A percentile compares a stretch with the other conserved stretches of the same genome.
Evolutionary conservation across 2,113 vertebrate species (phyloP).

Genomic region (Urocynchramus pylzowi): DNA sequence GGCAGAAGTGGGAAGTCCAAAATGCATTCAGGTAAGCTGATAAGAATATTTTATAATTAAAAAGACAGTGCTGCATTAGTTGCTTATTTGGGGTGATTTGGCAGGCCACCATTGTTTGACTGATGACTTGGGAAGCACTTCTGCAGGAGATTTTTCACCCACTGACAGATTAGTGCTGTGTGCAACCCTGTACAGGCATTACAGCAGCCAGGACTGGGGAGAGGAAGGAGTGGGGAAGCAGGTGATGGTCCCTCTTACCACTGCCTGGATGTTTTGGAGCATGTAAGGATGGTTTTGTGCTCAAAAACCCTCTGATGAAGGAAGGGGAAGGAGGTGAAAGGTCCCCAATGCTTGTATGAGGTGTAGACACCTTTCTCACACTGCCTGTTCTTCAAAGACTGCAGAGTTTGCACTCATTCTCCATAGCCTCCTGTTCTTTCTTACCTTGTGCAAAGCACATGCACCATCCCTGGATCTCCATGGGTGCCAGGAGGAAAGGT

Average conservation of each 20-base stretch:
- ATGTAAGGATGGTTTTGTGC: not conserved
- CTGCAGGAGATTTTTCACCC: not conserved
- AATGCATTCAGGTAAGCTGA: not conserved
- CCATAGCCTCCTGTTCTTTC: not conserved
- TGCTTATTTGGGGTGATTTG: not conserved
- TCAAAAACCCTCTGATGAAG: not conserved
- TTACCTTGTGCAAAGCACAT: fast-evolving
- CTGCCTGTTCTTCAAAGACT: not conserved
- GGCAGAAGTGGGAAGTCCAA: not conserved
- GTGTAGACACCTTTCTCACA: fast-evolving
- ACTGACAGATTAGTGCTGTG: not conserved
- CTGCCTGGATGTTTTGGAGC: not conserved
- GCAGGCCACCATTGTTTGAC: not conserved
- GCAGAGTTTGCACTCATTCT: not conserved
- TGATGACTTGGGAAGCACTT: not conserved
- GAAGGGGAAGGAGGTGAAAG: not conserved
- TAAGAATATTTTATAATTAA: not conserved
- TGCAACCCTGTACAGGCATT: not conserved
- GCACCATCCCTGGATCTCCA: not conserved
- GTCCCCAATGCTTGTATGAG: not conserved
- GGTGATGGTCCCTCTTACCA: fast-evolving
- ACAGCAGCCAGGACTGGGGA: not conserved
- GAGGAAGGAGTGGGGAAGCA: not conserved
- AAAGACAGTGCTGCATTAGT: not conserved
- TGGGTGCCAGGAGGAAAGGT: not conserved